These are phyloP conservation scores for Phrynocephalus vlangalii DNA, from an alignment of 2,797 vertebrate species.

Conservation along the genomic window DNA sequence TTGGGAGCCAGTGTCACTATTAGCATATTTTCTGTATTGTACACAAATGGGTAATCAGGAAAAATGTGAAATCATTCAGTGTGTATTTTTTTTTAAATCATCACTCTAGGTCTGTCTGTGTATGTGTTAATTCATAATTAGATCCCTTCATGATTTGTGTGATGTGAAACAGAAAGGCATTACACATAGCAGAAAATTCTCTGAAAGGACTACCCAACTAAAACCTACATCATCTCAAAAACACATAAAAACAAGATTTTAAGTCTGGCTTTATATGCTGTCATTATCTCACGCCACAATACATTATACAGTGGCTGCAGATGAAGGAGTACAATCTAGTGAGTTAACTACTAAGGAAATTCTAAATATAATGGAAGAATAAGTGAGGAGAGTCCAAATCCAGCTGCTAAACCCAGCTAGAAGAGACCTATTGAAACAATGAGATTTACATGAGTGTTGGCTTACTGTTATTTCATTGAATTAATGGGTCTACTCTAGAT, in stretches of 20 bases:
- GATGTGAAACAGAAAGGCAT: neutral
- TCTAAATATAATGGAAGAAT: neutral
- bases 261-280: slow-evolving; percentile 18
- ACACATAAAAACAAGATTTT: slow-evolving; percentile 30
- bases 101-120: neutral
- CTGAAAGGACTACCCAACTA: slow-evolving; percentile 44
- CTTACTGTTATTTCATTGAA: too few relatives aligned
- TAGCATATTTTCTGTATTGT: rapidly evolving
- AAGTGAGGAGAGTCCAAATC: too few relatives aligned
- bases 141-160: slow-evolving; percentile 31
- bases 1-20: slow-evolving; percentile 19
- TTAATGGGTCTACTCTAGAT: too few relatives aligned
- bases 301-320: neutral
- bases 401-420: neutral
- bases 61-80: neutral
- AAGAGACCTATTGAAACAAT: neutral
- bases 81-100: slow-evolving; percentile 17
- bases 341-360: neutral
- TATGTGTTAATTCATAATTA: slow-evolving; percentile 11
- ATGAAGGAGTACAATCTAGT: neutral
- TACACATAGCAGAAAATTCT: slow-evolving; percentile 26
- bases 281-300: neutral
- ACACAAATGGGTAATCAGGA: neutral
- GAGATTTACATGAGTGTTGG: too few relatives aligned
- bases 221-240: slow-evolving; percentile 42